These are phyloP conservation scores for Fistularia commersonii DNA, from an alignment of 2,797 vertebrate species.

Conservation along the genomic window DNA sequence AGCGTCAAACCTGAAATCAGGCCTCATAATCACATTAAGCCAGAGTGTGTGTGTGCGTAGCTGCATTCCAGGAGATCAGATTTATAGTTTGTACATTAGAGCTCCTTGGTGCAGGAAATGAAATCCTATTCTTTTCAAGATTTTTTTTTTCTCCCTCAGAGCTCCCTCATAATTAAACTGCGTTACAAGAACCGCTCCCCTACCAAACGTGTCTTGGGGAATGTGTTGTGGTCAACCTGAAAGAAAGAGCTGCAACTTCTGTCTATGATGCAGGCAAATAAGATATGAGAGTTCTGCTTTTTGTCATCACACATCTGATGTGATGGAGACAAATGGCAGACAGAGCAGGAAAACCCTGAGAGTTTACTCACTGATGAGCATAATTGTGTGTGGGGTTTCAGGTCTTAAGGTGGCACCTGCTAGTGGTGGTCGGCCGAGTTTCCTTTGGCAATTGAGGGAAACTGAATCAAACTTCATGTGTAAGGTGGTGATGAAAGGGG, in stretches of 20 bases:
- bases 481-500: background rate
- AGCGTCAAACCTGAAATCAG: slow-evolving; percentile 49
- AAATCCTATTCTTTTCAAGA: too few relatives aligned
- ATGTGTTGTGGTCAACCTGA: slow-evolving; percentile 4
- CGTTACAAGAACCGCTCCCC: background rate
- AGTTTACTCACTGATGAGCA: slow-evolving; percentile 16
- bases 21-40: slow-evolving; percentile 62
- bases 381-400: slow-evolving; percentile 2
- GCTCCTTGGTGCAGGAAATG: too few relatives aligned
- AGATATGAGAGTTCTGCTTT: slow-evolving; percentile 20
- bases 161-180: background rate
- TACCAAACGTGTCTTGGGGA: slow-evolving; percentile 3
- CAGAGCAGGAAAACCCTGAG: slow-evolving; percentile 42
- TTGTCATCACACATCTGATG: slow-evolving; percentile 36
- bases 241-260: slow-evolving; percentile 33
- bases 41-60: slow-evolving; percentile 56
- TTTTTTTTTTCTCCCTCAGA: too few relatives aligned
- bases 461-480: too few relatives aligned
- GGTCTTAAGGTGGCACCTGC: slow-evolving; percentile 5
- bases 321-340: slow-evolving; percentile 43
- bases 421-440: slow-evolving; percentile 3
- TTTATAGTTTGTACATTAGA: slow-evolving; percentile 20
- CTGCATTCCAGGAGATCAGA: slow-evolving; percentile 42
- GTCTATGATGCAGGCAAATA: slow-evolving; percentile 42
- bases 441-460: background rate